Evolutionary conservation across 2,113 vertebrate genomes (phyloP).

Genomic region (Boleophthalmus pectinirostris): DNA sequence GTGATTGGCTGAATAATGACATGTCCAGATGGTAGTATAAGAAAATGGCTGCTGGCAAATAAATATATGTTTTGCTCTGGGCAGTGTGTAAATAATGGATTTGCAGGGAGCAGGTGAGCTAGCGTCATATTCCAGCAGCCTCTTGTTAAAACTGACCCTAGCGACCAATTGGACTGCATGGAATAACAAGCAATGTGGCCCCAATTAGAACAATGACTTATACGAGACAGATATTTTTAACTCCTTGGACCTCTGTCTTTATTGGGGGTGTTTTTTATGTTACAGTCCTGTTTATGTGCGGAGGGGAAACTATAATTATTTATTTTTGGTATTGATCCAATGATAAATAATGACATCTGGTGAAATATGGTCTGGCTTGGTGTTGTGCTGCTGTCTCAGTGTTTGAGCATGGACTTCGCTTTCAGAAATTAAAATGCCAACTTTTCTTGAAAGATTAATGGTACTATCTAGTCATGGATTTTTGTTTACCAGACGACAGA

Average conservation of each 20-base stretch:
- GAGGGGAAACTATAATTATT: not conserved
- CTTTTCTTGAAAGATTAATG: not conserved
- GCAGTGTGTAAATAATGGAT: conserved; percentile 61
- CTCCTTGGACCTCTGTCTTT: not conserved
- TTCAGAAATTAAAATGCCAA: not conserved
- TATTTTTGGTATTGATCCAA: not conserved
- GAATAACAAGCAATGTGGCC: conserved; percentile 11
- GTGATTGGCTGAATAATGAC: conserved; percentile 70
- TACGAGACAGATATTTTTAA: not conserved
- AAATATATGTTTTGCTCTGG: conserved; percentile 61
- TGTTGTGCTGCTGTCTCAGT: not conserved
- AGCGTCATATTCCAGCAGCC: conserved; percentile 14
- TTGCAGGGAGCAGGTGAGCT: conserved; percentile 36
- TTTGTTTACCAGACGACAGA: not conserved
- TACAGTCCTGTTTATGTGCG: not conserved
- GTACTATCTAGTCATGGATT: not conserved
- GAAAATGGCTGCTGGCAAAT: conserved; percentile 50
- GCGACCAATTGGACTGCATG: conserved; percentile 16
- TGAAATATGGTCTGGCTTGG: not conserved
- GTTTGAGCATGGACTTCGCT: not conserved
- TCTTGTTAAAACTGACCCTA: conserved; percentile 42
- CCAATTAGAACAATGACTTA: not conserved
- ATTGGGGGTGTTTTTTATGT: not conserved
- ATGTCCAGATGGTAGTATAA: conserved; percentile 64
- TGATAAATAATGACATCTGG: not conserved